A percentile compares a stretch with the other conserved stretches of the same genome.
These are phyloP conservation scores for Cyclopterus lumpus DNA, from an alignment of 2,797 vertebrate species.

Conservation along the genomic window DNA sequence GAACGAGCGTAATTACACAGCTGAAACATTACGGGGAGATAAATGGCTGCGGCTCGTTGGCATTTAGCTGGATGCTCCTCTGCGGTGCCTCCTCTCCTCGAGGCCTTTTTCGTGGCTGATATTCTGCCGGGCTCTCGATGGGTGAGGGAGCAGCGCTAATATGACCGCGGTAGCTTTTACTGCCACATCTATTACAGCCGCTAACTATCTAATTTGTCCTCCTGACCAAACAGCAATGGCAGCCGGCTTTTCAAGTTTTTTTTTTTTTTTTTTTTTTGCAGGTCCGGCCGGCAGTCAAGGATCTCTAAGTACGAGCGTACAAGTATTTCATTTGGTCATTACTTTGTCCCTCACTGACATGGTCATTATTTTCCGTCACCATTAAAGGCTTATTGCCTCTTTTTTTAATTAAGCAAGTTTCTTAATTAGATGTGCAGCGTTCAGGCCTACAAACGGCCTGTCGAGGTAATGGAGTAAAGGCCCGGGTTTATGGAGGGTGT, in stretches of 20 bases:
- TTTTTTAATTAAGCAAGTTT: slow-evolving; percentile 83
- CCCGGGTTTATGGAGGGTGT: slow-evolving; percentile 59
- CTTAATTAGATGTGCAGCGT: slow-evolving; percentile 79
- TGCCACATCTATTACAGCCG: slow-evolving; percentile 68
- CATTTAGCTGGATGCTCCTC: slow-evolving; percentile 69
- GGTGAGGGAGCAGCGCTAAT: slow-evolving; percentile 66
- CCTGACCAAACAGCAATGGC: slow-evolving; percentile 64
- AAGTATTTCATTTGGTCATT: slow-evolving; percentile 77
- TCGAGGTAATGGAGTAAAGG: slow-evolving; percentile 74
- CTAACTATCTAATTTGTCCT: slow-evolving; percentile 74
- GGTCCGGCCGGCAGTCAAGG: neutral
- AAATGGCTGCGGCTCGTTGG: slow-evolving; percentile 60
- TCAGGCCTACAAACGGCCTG: slow-evolving; percentile 69
- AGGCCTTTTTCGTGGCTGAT: slow-evolving; percentile 61
- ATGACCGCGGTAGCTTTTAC: slow-evolving; percentile 53
- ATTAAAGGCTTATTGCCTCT: slow-evolving; percentile 79
- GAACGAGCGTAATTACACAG: slow-evolving; percentile 66
- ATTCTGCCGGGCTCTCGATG: slow-evolving; percentile 53
- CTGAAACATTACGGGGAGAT: slow-evolving; percentile 65
- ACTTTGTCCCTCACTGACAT: slow-evolving; percentile 63
- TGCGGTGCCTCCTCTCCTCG: slow-evolving; percentile 59
- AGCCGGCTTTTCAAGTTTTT: too few relatives aligned
- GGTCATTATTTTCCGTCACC: slow-evolving; percentile 75
- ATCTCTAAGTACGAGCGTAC: slow-evolving; percentile 36
- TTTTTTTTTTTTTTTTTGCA: too few relatives aligned